Percentiles rank a stretch among this genome's conserved stretches.
Evolutionary conservation across 2,797 vertebrate genomes (phyloP).

Genomic region (Parambassis ranga): DNA sequence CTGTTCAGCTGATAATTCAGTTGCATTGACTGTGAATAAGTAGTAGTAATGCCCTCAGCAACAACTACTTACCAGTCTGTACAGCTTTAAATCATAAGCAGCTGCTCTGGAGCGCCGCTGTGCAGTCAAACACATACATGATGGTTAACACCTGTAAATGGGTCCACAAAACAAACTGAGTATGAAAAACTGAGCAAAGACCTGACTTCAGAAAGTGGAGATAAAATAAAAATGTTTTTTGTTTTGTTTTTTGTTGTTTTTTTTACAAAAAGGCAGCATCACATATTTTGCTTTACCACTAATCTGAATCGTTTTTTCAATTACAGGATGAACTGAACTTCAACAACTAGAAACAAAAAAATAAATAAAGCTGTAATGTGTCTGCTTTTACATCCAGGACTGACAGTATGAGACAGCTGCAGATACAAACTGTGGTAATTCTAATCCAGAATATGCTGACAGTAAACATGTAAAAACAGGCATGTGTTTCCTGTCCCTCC

Average conservation of each 20-base stretch:
- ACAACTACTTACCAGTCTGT: conserved; percentile 18
- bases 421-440: conserved; percentile 21
- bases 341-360: conserved; percentile 4
- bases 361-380: neutral
- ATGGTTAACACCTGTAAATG: neutral
- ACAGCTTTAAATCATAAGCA: conserved; percentile 9
- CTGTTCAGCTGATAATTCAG: conserved; percentile 19
- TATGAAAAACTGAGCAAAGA: neutral
- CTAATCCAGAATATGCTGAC: conserved; percentile 3
- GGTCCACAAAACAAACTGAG: conserved; percentile 1
- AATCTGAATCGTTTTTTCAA: neutral
- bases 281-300: neutral
- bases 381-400: neutral
- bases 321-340: neutral
- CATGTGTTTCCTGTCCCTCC: no score
- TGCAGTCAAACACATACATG: neutral
- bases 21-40: conserved; percentile 5
- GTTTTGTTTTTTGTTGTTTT: conserved; percentile 16
- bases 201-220: conserved; percentile 1
- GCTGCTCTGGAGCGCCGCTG: neutral
- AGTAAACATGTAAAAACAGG: conserved; percentile 5
- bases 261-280: neutral
- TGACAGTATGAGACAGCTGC: conserved; percentile 3
- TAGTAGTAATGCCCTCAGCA: conserved; percentile 20
- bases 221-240: conserved; percentile 16